These are phyloP conservation scores for Apotomis capreana DNA, from an alignment of 2,888 invertebrate species.

Conservation along the genomic window DNA sequence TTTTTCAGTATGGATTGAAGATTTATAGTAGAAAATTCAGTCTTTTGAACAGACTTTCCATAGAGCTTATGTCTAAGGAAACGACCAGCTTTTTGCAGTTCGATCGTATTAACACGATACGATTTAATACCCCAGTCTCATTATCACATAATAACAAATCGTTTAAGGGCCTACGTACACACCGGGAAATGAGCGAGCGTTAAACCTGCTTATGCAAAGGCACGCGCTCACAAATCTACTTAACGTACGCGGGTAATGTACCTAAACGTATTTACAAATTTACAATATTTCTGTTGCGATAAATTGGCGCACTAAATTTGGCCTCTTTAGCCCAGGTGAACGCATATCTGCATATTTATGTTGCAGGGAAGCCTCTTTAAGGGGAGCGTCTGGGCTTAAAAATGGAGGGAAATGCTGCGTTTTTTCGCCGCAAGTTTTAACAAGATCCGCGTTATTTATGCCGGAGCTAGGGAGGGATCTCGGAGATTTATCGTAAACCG, in stretches of 20 bases:
- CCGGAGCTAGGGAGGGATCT: conserved; percentile 71
- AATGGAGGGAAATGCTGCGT: conserved; percentile 75
- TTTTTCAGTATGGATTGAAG: too few relatives aligned
- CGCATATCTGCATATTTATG: conserved; percentile 83
- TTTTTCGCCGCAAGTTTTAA: conserved; percentile 78
- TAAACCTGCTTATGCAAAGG: conserved; percentile 74
- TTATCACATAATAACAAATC: conserved; percentile 68
- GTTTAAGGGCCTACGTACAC: conserved; percentile 70
- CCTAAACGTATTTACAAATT: conserved; percentile 74
- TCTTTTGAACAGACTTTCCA: background rate
- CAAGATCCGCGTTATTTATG: conserved; percentile 82
- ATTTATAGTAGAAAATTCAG: background rate
- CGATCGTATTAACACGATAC: conserved; percentile 39
- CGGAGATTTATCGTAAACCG: conserved; percentile 75
- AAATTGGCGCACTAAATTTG: conserved; percentile 79
- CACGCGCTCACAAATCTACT: conserved; percentile 77
- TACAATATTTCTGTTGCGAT: conserved; percentile 81
- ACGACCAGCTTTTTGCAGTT: conserved; percentile 2
- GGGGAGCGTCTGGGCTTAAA: conserved; percentile 76
- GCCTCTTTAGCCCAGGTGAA: conserved; percentile 79
- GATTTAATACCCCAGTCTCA: conserved; percentile 50
- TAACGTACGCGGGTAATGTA: conserved; percentile 64
- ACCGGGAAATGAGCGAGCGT: conserved; percentile 60
- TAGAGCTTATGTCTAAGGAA: background rate
- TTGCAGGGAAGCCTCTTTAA: conserved; percentile 73